Conservation (phyloP, 23 tunicate species). For the Halocynthia roretzi region DNA sequence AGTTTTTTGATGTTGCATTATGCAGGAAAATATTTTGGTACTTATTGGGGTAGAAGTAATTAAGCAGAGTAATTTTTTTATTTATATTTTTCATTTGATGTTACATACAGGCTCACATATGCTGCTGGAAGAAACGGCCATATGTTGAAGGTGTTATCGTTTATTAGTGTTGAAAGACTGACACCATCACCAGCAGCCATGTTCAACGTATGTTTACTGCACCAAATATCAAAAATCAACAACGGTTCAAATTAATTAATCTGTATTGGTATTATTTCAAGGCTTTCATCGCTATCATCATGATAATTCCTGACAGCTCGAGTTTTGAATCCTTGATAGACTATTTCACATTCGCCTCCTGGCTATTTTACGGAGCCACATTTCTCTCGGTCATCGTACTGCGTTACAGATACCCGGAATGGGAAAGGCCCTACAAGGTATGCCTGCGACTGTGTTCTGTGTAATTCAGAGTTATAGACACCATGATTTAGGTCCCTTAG, state of each 20-base stretch:
- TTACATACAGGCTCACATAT: slow-evolving; percentile 52
- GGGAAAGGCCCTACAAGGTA: slow-evolving; percentile 76
- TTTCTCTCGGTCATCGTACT: slow-evolving; percentile 77
- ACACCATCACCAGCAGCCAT: slow-evolving; percentile 91
- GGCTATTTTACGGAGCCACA: slow-evolving; percentile 89
- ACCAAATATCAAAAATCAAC: neutral
- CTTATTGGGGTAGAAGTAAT: neutral
- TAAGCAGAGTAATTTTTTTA: neutral
- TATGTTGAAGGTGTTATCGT: slow-evolving; percentile 70
- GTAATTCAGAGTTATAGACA: neutral
- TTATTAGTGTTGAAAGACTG: slow-evolving; percentile 63
- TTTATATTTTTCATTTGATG: neutral
- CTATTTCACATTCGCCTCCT: slow-evolving; percentile 84
- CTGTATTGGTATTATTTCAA: slow-evolving; percentile 17
- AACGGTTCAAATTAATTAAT: neutral
- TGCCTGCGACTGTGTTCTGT: neutral
- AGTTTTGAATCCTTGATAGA: slow-evolving; percentile 69
- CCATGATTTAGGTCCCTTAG: neutral
- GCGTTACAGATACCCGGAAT: slow-evolving; percentile 47
- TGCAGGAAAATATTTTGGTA: neutral
- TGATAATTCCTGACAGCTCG: slow-evolving; percentile 80
- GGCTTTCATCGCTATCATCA: slow-evolving; percentile 66
- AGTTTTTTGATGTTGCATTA: neutral
- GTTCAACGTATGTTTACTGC: slow-evolving; percentile 49
- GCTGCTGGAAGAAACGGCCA: slow-evolving; percentile 96